Evolutionary conservation across 2,113 vertebrate genomes (phyloP), one percentile per base, ranked within the genome.

Genomic region (Arothron firmamentum): DNA sequence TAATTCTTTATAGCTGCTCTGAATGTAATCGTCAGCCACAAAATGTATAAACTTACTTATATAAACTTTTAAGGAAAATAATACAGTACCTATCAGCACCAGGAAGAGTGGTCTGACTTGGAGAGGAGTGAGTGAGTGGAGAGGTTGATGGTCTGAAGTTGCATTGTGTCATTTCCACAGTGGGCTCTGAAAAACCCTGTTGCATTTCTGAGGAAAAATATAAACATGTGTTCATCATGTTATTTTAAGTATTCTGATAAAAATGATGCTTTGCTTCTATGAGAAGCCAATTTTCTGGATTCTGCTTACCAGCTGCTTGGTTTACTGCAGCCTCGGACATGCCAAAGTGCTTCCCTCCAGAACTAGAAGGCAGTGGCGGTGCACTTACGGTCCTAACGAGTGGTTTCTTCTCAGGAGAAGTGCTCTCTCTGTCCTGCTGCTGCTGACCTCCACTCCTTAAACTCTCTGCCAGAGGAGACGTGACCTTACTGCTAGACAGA

Each of bases 101-200:
- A 0, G 79, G 82, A 73, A 92, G 64, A 43, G 93, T 94, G 41
- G 83, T 78, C 46, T 97, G 94, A 81, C 94, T 95, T 41, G 96
- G 96, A 64, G 96, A 98, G 48, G 96, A 99, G 83, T 98, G 97
- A 59, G 90, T 98, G 18, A 98, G 87, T 13, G 96, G 95, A 59
- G 92, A 94, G 21, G 93, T 93, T 53, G 95, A 97, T 17, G 94
- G 95, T 82, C 94, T 92, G 85, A 97, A 97, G 83, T 83, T 93
- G 20, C 59, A 91, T 19, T 90, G 92, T 0, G 88, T 92, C 20
- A 91, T 89, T 55, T 94, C 92, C 41, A 69, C 74, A 59, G 34
- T 50, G 3, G 70, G 72, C 38, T 88, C 84, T 52, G 84, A 53
- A 55, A 72, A 4, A 6, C 57, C 60, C 72, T 88, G 80, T 23